Evolutionary conservation across 2,113 vertebrate species (phyloP).

Genomic region (Muntiacus muntjak): DNA sequence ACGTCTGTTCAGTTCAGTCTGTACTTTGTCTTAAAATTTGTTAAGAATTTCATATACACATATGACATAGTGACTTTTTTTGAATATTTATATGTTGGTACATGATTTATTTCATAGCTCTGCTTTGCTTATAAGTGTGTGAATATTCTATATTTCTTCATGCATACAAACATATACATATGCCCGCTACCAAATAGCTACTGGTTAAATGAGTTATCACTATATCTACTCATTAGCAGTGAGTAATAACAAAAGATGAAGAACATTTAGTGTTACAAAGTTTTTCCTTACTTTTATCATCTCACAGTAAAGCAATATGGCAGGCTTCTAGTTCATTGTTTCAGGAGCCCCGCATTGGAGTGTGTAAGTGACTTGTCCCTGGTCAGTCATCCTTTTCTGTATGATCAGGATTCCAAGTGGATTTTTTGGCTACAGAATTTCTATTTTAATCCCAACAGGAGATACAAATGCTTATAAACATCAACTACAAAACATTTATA

Average conservation of each 20-base stretch:
- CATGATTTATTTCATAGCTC: neutral
- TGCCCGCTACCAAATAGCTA: neutral
- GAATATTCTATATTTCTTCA: neutral
- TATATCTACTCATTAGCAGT: neutral
- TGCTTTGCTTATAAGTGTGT: neutral
- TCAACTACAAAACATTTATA: neutral
- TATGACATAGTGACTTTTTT: neutral
- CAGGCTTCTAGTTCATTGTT: neutral
- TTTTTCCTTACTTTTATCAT: neutral
- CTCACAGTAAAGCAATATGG: neutral
- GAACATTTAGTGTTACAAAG: neutral
- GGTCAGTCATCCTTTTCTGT: neutral
- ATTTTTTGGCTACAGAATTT: neutral
- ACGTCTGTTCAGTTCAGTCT: neutral
- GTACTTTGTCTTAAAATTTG: neutral
- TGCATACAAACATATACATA: neutral
- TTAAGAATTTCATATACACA: neutral
- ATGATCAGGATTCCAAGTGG: neutral
- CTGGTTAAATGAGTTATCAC: neutral
- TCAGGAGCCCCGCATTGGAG: neutral
- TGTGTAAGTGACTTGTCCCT: neutral
- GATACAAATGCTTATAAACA: neutral
- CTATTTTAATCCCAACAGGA: neutral
- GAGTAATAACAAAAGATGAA: neutral
- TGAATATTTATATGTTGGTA: neutral